Conservation (phyloP, 2,888 invertebrate genomes). For the Leptopilina syphax region DNA sequence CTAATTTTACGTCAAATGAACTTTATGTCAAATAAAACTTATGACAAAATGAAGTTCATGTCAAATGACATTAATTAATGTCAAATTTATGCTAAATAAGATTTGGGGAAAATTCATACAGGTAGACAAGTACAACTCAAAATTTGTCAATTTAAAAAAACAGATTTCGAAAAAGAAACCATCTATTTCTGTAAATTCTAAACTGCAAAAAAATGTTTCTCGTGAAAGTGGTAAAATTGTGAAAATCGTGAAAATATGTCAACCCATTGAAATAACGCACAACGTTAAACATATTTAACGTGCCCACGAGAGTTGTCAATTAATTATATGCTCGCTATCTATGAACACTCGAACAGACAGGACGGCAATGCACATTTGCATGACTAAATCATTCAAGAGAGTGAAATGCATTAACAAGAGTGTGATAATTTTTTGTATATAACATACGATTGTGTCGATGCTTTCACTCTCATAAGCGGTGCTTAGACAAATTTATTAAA, state of each 20-base stretch:
- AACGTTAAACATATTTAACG: slow-evolving; percentile 25
- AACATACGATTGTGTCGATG: not conserved
- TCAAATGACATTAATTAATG: too few species aligned
- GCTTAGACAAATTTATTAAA: slow-evolving; percentile 49
- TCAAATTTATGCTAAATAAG: too few species aligned
- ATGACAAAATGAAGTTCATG: too few species aligned
- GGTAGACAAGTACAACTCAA: too few species aligned
- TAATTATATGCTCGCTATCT: slow-evolving; percentile 13
- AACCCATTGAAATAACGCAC: not conserved
- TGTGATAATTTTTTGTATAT: slow-evolving; percentile 12
- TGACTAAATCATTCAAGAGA: slow-evolving; percentile 20
- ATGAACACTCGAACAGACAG: not conserved
- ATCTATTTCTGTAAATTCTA: too few species aligned
- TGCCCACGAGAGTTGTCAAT: slow-evolving; percentile 1
- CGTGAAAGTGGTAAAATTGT: not conserved
- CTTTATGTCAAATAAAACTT: too few species aligned
- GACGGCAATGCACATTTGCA: slow-evolving; percentile 11
- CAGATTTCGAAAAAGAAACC: too few species aligned
- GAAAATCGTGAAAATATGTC: not conserved
- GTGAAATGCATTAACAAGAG: slow-evolving; percentile 8
- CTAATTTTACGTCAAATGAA: too few species aligned
- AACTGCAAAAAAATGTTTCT: not conserved
- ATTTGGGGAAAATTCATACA: too few species aligned
- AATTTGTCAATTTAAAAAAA: too few species aligned
- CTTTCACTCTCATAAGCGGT: slow-evolving; percentile 40